Percentiles rank a stretch among this genome's conserved stretches.
Evolutionary conservation across 2,888 invertebrate species (phyloP).

Genomic region (Sericinus montela): DNA sequence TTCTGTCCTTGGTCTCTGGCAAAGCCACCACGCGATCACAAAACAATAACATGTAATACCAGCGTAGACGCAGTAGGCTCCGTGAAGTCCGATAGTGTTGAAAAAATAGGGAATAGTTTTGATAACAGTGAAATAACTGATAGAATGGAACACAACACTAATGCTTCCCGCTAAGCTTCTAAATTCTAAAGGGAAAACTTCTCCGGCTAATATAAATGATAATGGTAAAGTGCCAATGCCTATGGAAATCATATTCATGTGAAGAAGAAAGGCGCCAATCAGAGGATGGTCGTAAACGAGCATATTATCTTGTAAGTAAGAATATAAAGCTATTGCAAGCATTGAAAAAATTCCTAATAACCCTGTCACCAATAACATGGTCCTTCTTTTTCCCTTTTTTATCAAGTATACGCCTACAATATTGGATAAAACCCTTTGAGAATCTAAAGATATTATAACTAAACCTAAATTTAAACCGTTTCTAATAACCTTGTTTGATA

Average conservation of each 20-base stretch:
- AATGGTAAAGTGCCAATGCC: slow-evolving; percentile 29
- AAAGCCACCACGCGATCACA: slow-evolving; percentile 23
- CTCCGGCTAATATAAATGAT: slow-evolving; percentile 28
- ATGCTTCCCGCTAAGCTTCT: slow-evolving; percentile 37
- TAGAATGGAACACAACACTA: slow-evolving; percentile 33
- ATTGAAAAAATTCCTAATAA: slow-evolving; percentile 12
- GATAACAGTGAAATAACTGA: slow-evolving; percentile 30
- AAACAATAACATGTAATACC: slow-evolving; percentile 19
- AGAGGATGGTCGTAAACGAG: slow-evolving; percentile 17
- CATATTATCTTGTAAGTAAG: slow-evolving; percentile 14
- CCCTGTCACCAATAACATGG: slow-evolving; percentile 16
- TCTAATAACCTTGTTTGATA: slow-evolving; percentile 27
- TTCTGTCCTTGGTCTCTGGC: slow-evolving; percentile 31
- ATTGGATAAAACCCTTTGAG: slow-evolving; percentile 31
- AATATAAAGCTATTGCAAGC: slow-evolving; percentile 17
- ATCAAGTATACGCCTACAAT: slow-evolving; percentile 29
- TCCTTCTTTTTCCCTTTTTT: slow-evolving; percentile 20
- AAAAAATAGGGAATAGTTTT: slow-evolving; percentile 33
- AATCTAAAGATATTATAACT: slow-evolving; percentile 26
- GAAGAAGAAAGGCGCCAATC: slow-evolving; percentile 24
- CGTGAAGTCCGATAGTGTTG: slow-evolving; percentile 30
- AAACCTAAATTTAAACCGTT: slow-evolving; percentile 22
- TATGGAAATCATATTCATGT: slow-evolving; percentile 29
- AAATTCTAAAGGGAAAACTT: slow-evolving; percentile 31
- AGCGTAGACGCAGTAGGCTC: slow-evolving; percentile 18